phyloP scores from a whole-genome alignment of 2,797 vertebrate genomes.

The Pantherophis vulpinus region DNA sequence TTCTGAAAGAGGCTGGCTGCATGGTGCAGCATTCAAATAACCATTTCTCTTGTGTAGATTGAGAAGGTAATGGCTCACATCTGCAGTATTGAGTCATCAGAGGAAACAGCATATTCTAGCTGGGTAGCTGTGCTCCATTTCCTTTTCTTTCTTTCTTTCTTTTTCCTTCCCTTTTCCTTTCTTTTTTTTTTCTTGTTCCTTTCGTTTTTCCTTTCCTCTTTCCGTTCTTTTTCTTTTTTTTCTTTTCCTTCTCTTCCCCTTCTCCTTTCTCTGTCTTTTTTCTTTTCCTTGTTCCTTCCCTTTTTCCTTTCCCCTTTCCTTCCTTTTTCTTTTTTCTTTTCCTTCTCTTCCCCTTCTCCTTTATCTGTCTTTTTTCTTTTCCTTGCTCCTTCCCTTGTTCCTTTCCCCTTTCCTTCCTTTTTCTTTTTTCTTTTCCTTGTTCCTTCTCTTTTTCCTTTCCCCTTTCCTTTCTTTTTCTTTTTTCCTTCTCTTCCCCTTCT shows the following conservation, averaged over 20 bases:
- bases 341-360: too few species aligned
- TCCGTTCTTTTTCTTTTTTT: too few species aligned
- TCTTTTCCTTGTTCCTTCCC: not conserved
- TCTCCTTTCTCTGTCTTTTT: too few species aligned
- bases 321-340: accelerated
- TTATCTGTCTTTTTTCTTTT: too few species aligned
- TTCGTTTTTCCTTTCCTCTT: not conserved
- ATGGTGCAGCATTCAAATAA: not conserved
- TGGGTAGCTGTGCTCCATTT: not conserved
- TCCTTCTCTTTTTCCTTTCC: not conserved
- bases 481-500: not conserved
- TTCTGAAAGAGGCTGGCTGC: not conserved
- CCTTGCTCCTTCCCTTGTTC: too few species aligned
- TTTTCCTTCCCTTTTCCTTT: not conserved
- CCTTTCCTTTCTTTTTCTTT: not conserved
- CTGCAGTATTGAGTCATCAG: conserved; percentile 4
- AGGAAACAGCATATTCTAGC: not conserved
- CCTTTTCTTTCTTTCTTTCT: too few species aligned
- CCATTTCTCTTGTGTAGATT: not conserved
- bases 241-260: not conserved
- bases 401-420: too few species aligned
- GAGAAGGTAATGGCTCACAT: not conserved
- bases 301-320: too few species aligned
- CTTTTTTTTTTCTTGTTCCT: too few species aligned
- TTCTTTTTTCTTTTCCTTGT: too few species aligned